These are phyloP conservation scores for Ctena decussata DNA, from an alignment of 2,888 invertebrate species.

Conservation along the genomic window DNA sequence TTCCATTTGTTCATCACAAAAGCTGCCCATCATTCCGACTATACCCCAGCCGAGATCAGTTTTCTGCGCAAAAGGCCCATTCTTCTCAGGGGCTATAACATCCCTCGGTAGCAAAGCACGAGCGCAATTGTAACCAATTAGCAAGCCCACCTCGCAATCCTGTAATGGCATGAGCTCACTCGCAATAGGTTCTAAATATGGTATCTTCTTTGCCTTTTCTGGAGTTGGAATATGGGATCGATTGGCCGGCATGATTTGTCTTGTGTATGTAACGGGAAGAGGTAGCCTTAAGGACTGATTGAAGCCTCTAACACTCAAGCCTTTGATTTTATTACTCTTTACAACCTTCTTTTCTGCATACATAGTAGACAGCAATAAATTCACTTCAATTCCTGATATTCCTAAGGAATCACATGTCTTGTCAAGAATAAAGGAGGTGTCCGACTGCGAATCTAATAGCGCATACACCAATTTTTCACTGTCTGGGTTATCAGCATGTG, in stretches of 20 bases:
- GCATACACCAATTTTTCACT: conserved; percentile 59
- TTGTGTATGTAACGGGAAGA: conserved; percentile 54
- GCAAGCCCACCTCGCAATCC: conserved; percentile 59
- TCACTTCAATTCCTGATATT: conserved; percentile 21
- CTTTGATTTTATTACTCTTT: conserved; percentile 15
- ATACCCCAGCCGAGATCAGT: conserved; percentile 57
- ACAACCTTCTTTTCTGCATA: conserved; percentile 31
- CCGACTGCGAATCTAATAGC: conserved; percentile 60
- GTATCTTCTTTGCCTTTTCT: conserved; percentile 55
- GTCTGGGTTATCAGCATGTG: conserved; percentile 33
- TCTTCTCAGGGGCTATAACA: conserved; percentile 14
- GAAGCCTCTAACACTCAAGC: conserved; percentile 49
- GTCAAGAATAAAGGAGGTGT: conserved; percentile 58
- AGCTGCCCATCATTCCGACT: conserved; percentile 24
- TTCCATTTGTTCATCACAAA: conserved; percentile 7
- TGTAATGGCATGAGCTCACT: conserved; percentile 35
- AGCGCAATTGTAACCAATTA: conserved; percentile 55
- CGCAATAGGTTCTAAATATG: conserved; percentile 52
- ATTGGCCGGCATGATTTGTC: conserved; percentile 62
- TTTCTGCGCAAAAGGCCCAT: conserved; percentile 48
- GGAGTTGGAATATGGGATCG: conserved; percentile 65
- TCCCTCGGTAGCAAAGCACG: conserved; percentile 54
- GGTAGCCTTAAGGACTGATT: conserved; percentile 17
- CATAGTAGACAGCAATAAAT: conserved; percentile 57
- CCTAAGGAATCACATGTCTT: conserved; percentile 40